Evolutionary conservation across 2,888 invertebrate genomes (phyloP), one percentile per base, ranked within the genome.

Genomic region (Diarsia rubi): DNA sequence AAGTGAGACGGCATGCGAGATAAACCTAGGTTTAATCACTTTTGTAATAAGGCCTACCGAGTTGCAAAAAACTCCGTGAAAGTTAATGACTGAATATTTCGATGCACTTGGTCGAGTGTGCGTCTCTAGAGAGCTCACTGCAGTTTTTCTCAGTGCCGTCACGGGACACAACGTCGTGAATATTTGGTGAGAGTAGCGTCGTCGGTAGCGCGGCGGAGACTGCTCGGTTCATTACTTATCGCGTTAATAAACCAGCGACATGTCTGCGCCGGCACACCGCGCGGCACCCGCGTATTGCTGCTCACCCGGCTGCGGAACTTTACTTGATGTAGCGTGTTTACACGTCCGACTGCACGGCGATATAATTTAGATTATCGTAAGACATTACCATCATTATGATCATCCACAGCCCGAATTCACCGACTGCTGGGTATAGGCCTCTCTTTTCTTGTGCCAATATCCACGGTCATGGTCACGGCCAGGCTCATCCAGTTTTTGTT

Each of bases 231-330:
- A 73, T 78, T 73, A 70, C 52, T 71, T 59, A 78, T 47, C 24
- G 54, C 60, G 59, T 75, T 78, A 63, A 66, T 68, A 78, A 79
- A 63, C 45, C 64, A 75, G 37, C 12, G 37, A 52, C 45, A 62
- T 45, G 42, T 67, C 66, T 57, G 31, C n/a, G 37, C n/a, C 44
- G 44, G n/a, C 78, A 1, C 12, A 2, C 44, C 21, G 57, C n/a
- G 3, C 42, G 12, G 6, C 11, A 19, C 24, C 57, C 37, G 19
- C 69, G 5, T 5, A n/a, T 5, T 12, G 19, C n/a, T 11, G 31
- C 31, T 6, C 60, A 19, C 8, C 27, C 14, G 12, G 31, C 31
- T 21, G 19, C 47, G 65, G n/a, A 74, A 60, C 19, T 42, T 47
- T 63, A 6, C 14, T 49, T 47, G 16, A 66, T 37, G 4, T 70